Conservation (phyloP, 2,888 invertebrate genomes). For the Dynastes tityus region DNA sequence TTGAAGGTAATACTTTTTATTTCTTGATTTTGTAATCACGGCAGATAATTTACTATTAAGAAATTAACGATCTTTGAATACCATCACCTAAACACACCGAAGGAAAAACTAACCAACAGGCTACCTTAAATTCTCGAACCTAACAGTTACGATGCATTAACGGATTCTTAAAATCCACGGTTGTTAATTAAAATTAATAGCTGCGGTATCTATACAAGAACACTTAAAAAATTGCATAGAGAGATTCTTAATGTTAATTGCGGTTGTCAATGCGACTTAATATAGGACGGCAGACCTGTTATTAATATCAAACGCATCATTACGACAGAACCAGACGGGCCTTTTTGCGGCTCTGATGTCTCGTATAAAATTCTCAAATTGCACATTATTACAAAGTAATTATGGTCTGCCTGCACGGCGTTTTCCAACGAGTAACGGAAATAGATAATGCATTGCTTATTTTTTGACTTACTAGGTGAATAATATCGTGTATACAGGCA, state of each 20-base stretch:
- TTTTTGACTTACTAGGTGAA: neutral
- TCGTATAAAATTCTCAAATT: conserved; percentile 12
- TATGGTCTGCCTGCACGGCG: neutral
- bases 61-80: neutral
- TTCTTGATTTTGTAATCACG: too few relatives aligned
- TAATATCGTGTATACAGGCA: too few relatives aligned
- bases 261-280: neutral
- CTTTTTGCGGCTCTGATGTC: neutral
- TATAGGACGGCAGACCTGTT: neutral
- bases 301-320: neutral
- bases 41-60: neutral
- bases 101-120: neutral
- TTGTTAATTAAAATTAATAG: neutral
- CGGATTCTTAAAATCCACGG: neutral
- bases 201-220: neutral
- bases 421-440: conserved; percentile 6
- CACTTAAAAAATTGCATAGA: neutral
- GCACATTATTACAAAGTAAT: neutral
- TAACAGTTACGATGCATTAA: neutral
- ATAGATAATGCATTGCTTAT: neutral
- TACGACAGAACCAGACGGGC: neutral
- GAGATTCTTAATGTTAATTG: neutral
- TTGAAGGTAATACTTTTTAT: too few relatives aligned
- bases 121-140: neutral
- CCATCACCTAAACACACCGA: neutral